Evolutionary conservation across 2,113 vertebrate species (phyloP), one percentile per base, ranked within the genome.

Genomic region (Gymnocephalus cernua): DNA sequence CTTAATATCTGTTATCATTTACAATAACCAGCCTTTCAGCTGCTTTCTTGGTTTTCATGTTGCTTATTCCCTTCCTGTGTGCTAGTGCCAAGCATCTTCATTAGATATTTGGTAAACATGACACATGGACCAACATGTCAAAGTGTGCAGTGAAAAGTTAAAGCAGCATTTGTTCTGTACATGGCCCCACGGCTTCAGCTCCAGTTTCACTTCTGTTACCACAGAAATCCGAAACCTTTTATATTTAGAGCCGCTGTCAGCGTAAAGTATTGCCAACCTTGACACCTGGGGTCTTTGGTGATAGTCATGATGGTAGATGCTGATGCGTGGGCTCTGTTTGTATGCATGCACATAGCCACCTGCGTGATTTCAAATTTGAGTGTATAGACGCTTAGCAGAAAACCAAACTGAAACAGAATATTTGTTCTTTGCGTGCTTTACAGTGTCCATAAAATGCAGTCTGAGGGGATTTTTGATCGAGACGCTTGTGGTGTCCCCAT

Each of bases 171-270:
- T 76, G 67, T 66, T 66, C 71, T 74, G 77, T 35, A 63, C 75
- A 81, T 78, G 75, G 69, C 48, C 59, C n/a, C 29, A 12, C 9
- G 50, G 51, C 66, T 38, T 61, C 61, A 69, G 58, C 83, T 87
- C 86, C 62, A 71, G 85, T 91, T 90, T 86, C 86, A 79, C 74
- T 38, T 32, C 38, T 71, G 66, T 61, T 80, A 54, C 44, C 53
- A 11, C 59, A 74, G 72, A 80, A 83, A 88, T 57, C 6, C 13
- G 75, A 90, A 69, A 76, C 81, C 77, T 18, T 74, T 64, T 91
- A 72, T 90, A 90, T 92, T 92, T 91, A 87, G 80, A 89, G 45
- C 44, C 13, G 1, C 70, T 84, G 83, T 90, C 85, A 78, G 74
- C 23, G 8, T 85, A 79, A 91, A 66, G 70, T 73, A 77, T 47